These are phyloP conservation scores for Bombus fervidus DNA, from an alignment of 1,140 invertebrate species.

Conservation along the genomic window DNA sequence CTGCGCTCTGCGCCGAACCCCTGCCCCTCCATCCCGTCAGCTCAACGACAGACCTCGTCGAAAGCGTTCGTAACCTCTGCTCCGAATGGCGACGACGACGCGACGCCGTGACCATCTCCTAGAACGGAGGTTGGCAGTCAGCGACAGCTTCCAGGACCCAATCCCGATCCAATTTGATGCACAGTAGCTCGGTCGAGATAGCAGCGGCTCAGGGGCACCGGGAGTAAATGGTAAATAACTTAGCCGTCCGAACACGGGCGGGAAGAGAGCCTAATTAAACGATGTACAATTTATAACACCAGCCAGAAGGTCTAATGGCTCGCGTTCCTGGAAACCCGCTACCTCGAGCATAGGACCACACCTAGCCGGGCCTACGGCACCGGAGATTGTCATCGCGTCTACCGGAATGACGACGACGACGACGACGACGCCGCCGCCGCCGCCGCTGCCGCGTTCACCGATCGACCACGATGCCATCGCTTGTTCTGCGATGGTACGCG, in stretches of 20 bases:
- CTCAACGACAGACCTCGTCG: neutral
- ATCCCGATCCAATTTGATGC: conserved; percentile 79
- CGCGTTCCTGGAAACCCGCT: conserved; percentile 82
- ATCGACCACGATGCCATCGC: conserved; percentile 6
- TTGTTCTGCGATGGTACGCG: neutral
- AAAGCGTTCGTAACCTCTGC: conserved; percentile 26
- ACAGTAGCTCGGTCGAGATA: conserved; percentile 72
- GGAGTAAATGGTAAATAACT: conserved; percentile 80
- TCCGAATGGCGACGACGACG: neutral
- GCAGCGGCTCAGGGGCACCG: conserved; percentile 59
- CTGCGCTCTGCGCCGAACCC: neutral
- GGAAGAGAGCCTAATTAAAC: conserved; percentile 81
- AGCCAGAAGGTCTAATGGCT: conserved; percentile 81
- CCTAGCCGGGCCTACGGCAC: conserved; percentile 72
- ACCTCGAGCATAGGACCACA: conserved; percentile 80
- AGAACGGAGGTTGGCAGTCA: neutral
- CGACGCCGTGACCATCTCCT: conserved; percentile 19
- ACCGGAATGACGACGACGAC: conserved; percentile 66
- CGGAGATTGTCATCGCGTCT: conserved; percentile 74
- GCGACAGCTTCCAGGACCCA: conserved; percentile 47
- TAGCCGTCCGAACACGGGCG: conserved; percentile 69
- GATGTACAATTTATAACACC: conserved; percentile 84
- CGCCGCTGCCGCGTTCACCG: neutral
- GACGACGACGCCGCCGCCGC: conserved; percentile 5
- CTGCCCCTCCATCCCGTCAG: rapidly evolving